Base-by-base conservation (phyloP, 2,888 invertebrate species). In the Priocnemis perturbator region DNA sequence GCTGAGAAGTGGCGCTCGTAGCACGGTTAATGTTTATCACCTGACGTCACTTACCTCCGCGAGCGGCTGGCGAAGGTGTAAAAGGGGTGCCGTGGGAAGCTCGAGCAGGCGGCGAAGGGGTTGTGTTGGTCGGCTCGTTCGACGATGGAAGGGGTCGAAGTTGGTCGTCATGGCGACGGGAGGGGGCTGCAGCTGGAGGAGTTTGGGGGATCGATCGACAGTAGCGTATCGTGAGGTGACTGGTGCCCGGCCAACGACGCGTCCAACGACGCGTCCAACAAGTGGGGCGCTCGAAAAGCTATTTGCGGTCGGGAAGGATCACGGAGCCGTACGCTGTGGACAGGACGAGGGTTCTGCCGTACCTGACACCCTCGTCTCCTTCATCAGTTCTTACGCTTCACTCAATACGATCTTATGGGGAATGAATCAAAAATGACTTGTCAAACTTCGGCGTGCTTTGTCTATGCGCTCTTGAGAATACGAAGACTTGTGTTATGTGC, bases 221-320 rank as follows among this genome's bases (percentile, higher is more conserved):
- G 87, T 87, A 84, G 85, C 87, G 88, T 88, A 87, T 83, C 86
- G 87, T 85, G 86, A 86, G 87, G 87, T 86, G 85, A 85, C 81
- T 73, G 78, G 70, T 60, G 64, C 73, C 78, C 73, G 19, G 2
- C 50, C 3, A 47, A 7, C n/a, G 9, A 30, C 60, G 69, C n/a
- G n/a, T n/a, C n/a, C n/a, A n/a, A n/a, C n/a, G n/a, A n/a, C n/a
- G n/a, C 71, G 79, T 78, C 78, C 78, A 78, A 78, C 78, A 78
- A 78, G 78, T 78, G 77, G 72, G 61, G 64, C 62, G 19, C 47
- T 17, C 44, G 58, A 20, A 21, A 21, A 21, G 21, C 20, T 59
- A 21, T 59, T 59, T 59, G 58, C 58, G 58, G 58, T 21, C n/a
- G 58, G 58, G 20, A 26, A 37, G 37, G 37, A 37, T 37, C 11